Percentiles rank a stretch among this genome's conserved stretches.
Evolutionary conservation across 2,113 vertebrate species (phyloP).

Genomic region (Hyaena hyaena): DNA sequence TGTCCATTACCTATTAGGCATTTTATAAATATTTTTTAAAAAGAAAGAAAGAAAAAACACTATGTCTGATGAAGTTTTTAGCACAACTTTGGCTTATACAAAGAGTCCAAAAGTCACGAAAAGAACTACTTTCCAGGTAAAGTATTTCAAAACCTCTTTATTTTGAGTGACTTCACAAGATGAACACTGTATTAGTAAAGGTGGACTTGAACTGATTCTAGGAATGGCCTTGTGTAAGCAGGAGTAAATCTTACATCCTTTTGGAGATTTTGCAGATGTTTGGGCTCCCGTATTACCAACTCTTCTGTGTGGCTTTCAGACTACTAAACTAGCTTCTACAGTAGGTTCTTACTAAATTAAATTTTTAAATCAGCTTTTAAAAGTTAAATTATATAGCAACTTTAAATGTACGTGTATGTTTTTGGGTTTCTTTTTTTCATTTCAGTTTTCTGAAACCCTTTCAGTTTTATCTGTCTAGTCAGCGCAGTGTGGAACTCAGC

Average conservation of each 20-base stretch:
- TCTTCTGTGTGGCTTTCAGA: neutral
- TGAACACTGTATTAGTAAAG: neutral
- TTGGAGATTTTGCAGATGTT: neutral
- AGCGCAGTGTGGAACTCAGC: neutral
- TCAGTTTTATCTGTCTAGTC: neutral
- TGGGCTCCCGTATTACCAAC: neutral
- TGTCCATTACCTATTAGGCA: neutral
- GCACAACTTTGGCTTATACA: slow-evolving; percentile 88
- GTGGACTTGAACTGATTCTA: neutral
- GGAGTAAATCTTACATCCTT: neutral
- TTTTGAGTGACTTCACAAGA: neutral
- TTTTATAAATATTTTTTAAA: neutral
- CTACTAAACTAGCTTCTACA: neutral
- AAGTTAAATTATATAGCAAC: neutral
- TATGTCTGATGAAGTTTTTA: slow-evolving; percentile 83
- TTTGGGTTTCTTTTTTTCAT: neutral
- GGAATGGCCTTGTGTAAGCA: neutral
- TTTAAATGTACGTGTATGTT: slow-evolving; percentile 4
- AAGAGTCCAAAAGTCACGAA: slow-evolving; percentile 90
- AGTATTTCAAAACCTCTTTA: slow-evolving; percentile 12
- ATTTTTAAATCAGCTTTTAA: neutral
- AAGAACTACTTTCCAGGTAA: slow-evolving; percentile 94
- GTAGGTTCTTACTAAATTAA: neutral
- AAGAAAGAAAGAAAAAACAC: neutral
- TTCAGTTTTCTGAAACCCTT: neutral